Percentiles rank a stretch among this genome's conserved stretches.
These are phyloP conservation scores for Halichondria panicea DNA, from an alignment of 37 sponge, comb jelly and placozoan species.

Conservation along the genomic window DNA sequence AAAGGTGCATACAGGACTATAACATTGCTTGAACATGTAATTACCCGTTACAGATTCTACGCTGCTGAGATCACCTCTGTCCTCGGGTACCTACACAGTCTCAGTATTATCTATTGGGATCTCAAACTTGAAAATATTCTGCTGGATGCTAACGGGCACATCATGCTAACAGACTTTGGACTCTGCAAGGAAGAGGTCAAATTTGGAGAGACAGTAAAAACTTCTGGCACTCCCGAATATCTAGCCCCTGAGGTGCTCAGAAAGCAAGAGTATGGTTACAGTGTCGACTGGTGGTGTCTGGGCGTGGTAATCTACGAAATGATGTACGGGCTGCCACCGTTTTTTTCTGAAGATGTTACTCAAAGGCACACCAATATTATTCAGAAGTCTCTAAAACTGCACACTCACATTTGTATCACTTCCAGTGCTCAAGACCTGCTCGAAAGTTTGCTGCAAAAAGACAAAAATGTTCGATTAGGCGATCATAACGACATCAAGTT, in stretches of 20 bases:
- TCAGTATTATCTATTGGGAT: constrained; percentile 77
- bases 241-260: constrained; percentile 94
- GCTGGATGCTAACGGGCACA: constrained; percentile 78
- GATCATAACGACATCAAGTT: constrained; percentile 55
- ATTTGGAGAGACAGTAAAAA: constrained; percentile 73
- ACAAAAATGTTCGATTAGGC: constrained; percentile 41
- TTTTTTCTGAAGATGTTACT: constrained; percentile 79
- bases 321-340: constrained; percentile 93
- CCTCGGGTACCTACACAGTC: constrained; percentile 74
- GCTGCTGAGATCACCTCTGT: too few species aligned
- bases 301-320: constrained; percentile 91
- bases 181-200: constrained; percentile 86
- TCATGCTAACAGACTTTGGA: constrained; percentile 89
- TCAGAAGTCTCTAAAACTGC: constrained; percentile 81
- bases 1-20: too few species aligned
- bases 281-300: too few species aligned
- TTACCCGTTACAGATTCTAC: background rate
- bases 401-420: constrained; percentile 52
- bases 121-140: too few species aligned
- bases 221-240: constrained; percentile 94
- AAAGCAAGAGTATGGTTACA: constrained; percentile 89
- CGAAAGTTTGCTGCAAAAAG: constrained; percentile 72
- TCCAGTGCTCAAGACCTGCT: constrained; percentile 58
- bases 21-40: background rate
- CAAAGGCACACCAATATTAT: constrained; percentile 93